phyloP scores from a whole-genome alignment of 2,888 invertebrate genomes.

The Nomada lathburiana region DNA sequence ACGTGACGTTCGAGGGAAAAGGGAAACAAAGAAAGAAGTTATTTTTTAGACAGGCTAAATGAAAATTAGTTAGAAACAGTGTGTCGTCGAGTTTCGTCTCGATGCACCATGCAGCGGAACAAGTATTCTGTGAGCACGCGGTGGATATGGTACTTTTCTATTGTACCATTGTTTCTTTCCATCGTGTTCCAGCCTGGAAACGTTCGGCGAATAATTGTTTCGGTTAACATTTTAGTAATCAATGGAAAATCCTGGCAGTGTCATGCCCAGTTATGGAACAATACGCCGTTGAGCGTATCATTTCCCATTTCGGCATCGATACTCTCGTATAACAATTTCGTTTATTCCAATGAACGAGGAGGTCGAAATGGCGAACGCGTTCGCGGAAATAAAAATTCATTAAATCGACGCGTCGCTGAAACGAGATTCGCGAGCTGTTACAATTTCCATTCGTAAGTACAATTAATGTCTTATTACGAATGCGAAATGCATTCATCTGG shows the following conservation, averaged over 20 bases:
- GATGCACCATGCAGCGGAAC: background rate
- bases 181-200: background rate
- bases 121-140: too few species aligned
- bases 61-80: background rate
- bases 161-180: background rate
- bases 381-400: background rate
- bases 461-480: too few species aligned
- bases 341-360: background rate
- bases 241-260: background rate
- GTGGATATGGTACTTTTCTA: background rate
- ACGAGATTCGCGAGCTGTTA: too few species aligned
- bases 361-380: background rate
- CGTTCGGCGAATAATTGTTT: conserved; percentile 10
- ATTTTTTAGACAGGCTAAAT: background rate
- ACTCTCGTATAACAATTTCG: background rate
- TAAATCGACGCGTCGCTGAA: too few species aligned
- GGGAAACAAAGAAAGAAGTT: background rate
- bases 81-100: background rate
- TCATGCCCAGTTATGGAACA: conserved; percentile 1
- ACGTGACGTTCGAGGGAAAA: background rate
- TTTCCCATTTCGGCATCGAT: background rate
- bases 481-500: too few species aligned
- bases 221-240: background rate
- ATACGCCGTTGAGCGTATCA: background rate
- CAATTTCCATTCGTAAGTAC: too few species aligned